A percentile compares a stretch with the other conserved stretches of the same genome.
These are phyloP conservation scores for Bovichtus variegatus DNA, from an alignment of 2,797 vertebrate species.

Conservation along the genomic window DNA sequence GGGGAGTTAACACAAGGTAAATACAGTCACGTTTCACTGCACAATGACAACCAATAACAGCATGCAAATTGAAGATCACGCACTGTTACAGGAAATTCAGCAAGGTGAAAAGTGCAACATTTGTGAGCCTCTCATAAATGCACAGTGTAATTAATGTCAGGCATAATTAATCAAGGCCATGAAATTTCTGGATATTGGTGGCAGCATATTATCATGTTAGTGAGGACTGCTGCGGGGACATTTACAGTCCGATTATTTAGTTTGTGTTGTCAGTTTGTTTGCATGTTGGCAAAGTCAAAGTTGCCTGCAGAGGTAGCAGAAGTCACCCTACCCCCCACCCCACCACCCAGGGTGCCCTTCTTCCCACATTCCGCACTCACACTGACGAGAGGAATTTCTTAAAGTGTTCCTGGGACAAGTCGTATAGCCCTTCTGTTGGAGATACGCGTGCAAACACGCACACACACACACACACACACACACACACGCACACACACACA, in stretches of 20 bases:
- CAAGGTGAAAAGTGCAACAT: constrained; percentile 56
- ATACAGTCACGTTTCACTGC: constrained; percentile 84
- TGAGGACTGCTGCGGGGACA: constrained; percentile 28
- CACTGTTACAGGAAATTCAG: constrained; percentile 46
- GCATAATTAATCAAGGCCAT: constrained; percentile 48
- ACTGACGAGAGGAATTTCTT: constrained; percentile 36
- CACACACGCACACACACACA: constrained; percentile 11
- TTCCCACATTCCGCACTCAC: constrained; percentile 31
- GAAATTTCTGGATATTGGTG: constrained; percentile 31
- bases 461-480: not conserved
- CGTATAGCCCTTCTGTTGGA: constrained; percentile 20
- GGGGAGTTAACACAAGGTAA: constrained; percentile 60
- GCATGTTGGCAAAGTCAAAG: constrained; percentile 56
- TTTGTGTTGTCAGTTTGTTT: constrained; percentile 58
- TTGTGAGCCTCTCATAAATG: constrained; percentile 45
- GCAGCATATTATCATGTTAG: constrained; percentile 31
- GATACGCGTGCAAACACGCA: constrained; percentile 24
- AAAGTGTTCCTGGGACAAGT: constrained; percentile 25
- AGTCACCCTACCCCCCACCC: no score
- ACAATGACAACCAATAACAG: constrained; percentile 68
- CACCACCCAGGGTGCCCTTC: constrained; percentile 54
- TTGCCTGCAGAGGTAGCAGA: constrained; percentile 62
- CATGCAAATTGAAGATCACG: constrained; percentile 63
- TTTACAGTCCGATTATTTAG: constrained; percentile 46
- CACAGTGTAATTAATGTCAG: constrained; percentile 45